These are phyloP conservation scores for Esperia sulphurella DNA, from an alignment of 2,888 invertebrate genomes.

Conservation along the genomic window DNA sequence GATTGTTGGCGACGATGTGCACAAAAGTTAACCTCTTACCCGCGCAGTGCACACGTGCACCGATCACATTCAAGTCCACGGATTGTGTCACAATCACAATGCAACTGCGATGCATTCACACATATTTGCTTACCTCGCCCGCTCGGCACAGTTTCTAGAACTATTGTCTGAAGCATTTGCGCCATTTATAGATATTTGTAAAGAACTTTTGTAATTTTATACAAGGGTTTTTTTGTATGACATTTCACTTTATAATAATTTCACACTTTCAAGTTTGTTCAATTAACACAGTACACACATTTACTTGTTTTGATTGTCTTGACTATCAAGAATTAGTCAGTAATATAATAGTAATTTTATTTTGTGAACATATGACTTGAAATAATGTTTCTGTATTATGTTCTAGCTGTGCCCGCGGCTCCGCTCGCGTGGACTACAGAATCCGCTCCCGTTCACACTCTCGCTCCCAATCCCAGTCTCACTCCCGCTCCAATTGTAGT, in stretches of 20 bases:
- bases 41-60: slow-evolving; percentile 54
- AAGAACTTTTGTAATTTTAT: slow-evolving; percentile 3
- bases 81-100: slow-evolving; percentile 32
- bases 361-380: no score
- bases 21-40: slow-evolving; percentile 32
- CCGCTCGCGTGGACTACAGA: no score
- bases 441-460: no score
- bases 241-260: background rate
- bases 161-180: slow-evolving; percentile 35
- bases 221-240: slow-evolving; percentile 1
- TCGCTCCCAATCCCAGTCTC: no score
- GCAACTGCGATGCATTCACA: slow-evolving; percentile 50
- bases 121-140: slow-evolving; percentile 47
- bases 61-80: slow-evolving; percentile 9
- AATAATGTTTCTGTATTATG: no score
- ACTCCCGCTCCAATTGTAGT: no score
- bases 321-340: no score
- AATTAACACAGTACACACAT: background rate
- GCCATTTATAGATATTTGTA: slow-evolving; percentile 19
- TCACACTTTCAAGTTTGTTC: slow-evolving; percentile 6
- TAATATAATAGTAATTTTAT: no score
- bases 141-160: slow-evolving; percentile 22
- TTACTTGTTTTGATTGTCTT: background rate
- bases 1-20: slow-evolving; percentile 34
- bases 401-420: no score